Evolutionary conservation across 2,888 invertebrate species (phyloP), one percentile per base, ranked within the genome.

Genomic region (Xestia rhomboidea): DNA sequence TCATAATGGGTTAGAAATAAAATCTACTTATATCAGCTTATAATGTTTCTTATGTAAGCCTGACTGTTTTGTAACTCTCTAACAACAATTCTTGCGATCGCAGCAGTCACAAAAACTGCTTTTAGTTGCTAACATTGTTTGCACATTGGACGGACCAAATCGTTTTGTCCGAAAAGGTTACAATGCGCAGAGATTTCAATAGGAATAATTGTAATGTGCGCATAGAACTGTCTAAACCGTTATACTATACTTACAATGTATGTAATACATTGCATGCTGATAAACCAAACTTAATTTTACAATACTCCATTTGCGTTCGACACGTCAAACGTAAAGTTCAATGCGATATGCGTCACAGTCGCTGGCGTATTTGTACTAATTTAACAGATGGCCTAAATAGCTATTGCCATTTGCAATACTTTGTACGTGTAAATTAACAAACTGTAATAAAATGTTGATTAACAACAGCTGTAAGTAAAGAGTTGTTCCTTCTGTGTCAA

Each of bases 381-480:
- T 68, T 54, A 79, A 57, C 83, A 74, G 64, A 66, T 79, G 64
- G 49, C 21, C 13, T 62, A 71, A 64, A 60, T 41, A 60, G 15
- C 41, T 38, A 49, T 60, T 46, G 70, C 46, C 38, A 73, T 78
- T 68, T 46, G 18, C 60, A 49, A 41, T 46, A 68, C 15, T 38
- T 68, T 21, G 6, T 24, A 66, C 21, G n/a, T 11, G 11, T 38
- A 54, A 1, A 18, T 68, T 24, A 11, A 41, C 46, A 30, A 46
- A 49, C n/a, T 38, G 10, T n/a, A n/a, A 24, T 13, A 64, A 51
- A 64, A 75, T 69, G 24, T 67, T 57, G 27, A n/a, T 6, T 44
- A 44, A 67, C 49, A 68, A 10, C 79, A 70, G 49, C 60, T 71
- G 44, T 30, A 46, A 49, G 34, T 57, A 27, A 57, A 41, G 13